Evolutionary conservation across 2,113 vertebrate genomes (phyloP).

Genomic region (Oreochromis niloticus): DNA sequence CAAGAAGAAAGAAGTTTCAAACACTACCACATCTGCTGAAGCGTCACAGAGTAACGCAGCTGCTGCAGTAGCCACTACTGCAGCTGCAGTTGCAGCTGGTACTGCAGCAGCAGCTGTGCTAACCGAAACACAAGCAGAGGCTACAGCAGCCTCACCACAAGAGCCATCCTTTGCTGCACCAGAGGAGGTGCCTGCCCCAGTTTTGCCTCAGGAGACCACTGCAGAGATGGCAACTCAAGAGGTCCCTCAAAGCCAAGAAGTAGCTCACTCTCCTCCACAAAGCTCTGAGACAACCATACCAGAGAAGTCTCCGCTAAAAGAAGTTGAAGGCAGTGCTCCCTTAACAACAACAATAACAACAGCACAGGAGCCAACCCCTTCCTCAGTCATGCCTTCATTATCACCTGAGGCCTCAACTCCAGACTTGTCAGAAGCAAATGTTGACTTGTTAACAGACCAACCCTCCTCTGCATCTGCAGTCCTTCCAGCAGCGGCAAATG

Average conservation of each 20-base stretch:
- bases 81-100: not conserved
- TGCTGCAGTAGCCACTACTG: not conserved
- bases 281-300: not conserved
- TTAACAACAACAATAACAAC: not conserved
- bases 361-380: not conserved
- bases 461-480: not conserved
- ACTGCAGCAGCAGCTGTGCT: not conserved
- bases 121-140: not conserved
- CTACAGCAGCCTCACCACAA: not conserved
- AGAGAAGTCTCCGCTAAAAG: not conserved
- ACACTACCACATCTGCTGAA: not conserved
- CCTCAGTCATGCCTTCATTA: not conserved
- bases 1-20: conserved; percentile 18
- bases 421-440: conserved; percentile 5
- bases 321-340: not conserved
- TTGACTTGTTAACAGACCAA: conserved; percentile 3
- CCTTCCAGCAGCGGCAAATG: not conserved
- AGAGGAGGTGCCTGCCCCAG: not conserved
- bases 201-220: not conserved
- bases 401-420: not conserved
- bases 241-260: not conserved
- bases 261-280: not conserved
- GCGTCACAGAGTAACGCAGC: not conserved
- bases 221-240: not conserved
- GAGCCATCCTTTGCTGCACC: not conserved